Evolutionary conservation across 2,888 invertebrate species (phyloP), one percentile per base, ranked within the genome.

Genomic region (Caenorhabditis sinica): DNA sequence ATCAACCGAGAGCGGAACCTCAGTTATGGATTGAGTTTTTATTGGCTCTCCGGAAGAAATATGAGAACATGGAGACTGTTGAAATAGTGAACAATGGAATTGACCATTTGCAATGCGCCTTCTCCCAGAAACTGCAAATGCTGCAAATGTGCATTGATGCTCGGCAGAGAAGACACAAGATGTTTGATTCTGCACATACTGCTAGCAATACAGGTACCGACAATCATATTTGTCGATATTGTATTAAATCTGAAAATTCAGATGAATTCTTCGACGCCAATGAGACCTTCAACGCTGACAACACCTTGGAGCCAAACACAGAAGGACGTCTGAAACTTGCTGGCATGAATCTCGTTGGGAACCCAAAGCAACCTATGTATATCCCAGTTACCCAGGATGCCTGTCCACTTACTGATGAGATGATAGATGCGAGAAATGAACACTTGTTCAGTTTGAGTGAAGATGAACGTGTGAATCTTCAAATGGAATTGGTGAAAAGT

Each of bases 361-460:
- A 85, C 20, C 95, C 95, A 0, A 95, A 95, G 3, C 95, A 96
- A 88, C 94, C 94, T 51, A 94, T 96, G 71, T 97, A 96, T 93
- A 95, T 96, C 84, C 97, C 97, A 0, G 93, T 95, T 25, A 96
- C 96, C 0, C 95, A 95, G 95, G 97, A 98, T 91, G 96, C 97
- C 0, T 96, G 97, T 5, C 97, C 98, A 15, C 96, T 98, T 95
- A 98, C 98, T 0, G 98, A 99, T 93, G 98, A 98, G 94, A 96
- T 97, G 93, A 93, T 98, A 82, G 96, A 97, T 92, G 96, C 97
- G 92, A 97, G 98, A 93, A 96, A 97, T 0, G 96, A 97, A 93
- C 95, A 96, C 69, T 95, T 98, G 94, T 95, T 97, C 66, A 95
- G 96, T 89, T 94, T 98, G 36, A 97, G 97, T 1, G 96, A 96